phyloP scores from a whole-genome alignment of 2,797 vertebrate genomes.

The Coregonus ussuriensis region DNA sequence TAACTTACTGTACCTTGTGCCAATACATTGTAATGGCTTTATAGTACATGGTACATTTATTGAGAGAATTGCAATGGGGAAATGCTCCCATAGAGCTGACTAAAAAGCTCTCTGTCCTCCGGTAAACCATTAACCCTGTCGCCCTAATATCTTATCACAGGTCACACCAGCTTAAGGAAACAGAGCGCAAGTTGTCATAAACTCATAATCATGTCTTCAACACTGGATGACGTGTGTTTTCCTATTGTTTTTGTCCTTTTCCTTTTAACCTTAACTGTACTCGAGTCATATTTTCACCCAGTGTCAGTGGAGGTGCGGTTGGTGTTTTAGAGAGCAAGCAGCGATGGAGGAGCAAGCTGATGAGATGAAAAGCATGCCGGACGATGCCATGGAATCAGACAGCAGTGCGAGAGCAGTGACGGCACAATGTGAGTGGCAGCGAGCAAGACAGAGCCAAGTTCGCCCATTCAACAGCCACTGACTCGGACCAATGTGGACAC shows the following conservation, averaged over 20 bases:
- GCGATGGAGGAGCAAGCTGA: conserved; percentile 65
- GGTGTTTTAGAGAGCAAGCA: conserved; percentile 40
- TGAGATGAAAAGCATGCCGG: conserved; percentile 59
- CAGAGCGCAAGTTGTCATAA: not conserved
- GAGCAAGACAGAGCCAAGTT: not conserved
- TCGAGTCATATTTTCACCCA: not conserved
- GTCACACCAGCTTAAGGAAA: not conserved
- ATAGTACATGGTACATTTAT: too few species aligned
- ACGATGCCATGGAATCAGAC: conserved; percentile 49
- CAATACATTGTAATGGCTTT: not conserved
- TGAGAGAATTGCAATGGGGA: not conserved
- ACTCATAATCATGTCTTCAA: not conserved
- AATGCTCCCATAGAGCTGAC: conserved; percentile 53
- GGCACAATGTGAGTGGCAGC: conserved; percentile 29
- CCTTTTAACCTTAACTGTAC: not conserved
- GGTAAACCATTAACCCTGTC: conserved; percentile 1
- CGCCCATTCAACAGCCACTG: not conserved
- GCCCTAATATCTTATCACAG: not conserved
- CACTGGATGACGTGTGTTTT: not conserved
- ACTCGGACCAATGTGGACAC: conserved; percentile 20
- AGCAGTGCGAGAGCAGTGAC: conserved; percentile 9
- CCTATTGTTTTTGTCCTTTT: not conserved
- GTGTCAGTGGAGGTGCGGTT: not conserved
- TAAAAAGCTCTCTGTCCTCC: conserved; percentile 51
- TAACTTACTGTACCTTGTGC: too few species aligned